Percentiles rank a stretch among this genome's conserved stretches.
phyloP scores from a whole-genome alignment of 1,140 invertebrate species.

The Conus ventricosus region DNA sequence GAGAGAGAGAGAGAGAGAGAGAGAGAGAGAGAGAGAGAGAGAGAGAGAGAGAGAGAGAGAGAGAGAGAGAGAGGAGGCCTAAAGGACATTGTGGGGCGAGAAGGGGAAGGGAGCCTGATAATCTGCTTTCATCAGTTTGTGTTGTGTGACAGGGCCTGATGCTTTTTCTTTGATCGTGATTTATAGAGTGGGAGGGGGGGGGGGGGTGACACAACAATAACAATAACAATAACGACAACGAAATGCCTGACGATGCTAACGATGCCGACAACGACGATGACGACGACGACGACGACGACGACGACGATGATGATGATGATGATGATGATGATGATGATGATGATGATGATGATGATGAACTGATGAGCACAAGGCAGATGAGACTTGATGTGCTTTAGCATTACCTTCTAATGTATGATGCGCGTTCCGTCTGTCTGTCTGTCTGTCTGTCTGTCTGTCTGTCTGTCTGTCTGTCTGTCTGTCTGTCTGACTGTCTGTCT shows the following conservation, averaged over 20 bases:
- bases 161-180: not conserved
- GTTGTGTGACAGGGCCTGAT: not conserved
- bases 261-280: not conserved
- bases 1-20: not conserved
- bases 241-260: not conserved
- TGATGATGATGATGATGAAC: no score
- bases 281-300: no score
- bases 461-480: no score
- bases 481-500: no score
- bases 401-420: no score
- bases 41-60: conserved; percentile 6
- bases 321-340: no score
- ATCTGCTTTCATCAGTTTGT: not conserved
- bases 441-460: no score
- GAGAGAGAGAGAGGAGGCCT: not conserved
- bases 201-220: not conserved
- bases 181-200: not conserved
- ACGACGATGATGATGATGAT: not conserved
- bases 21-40: conserved; percentile 6
- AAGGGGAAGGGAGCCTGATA: not conserved
- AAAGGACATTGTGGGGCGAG: not conserved
- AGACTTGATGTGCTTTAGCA: no score
- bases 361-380: no score
- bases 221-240: not conserved
- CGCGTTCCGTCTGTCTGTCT: no score